Percentiles rank a stretch among this genome's conserved stretches.
Evolutionary conservation across 1,140 invertebrate species (phyloP).

Genomic region (Procambarus clarkii): DNA sequence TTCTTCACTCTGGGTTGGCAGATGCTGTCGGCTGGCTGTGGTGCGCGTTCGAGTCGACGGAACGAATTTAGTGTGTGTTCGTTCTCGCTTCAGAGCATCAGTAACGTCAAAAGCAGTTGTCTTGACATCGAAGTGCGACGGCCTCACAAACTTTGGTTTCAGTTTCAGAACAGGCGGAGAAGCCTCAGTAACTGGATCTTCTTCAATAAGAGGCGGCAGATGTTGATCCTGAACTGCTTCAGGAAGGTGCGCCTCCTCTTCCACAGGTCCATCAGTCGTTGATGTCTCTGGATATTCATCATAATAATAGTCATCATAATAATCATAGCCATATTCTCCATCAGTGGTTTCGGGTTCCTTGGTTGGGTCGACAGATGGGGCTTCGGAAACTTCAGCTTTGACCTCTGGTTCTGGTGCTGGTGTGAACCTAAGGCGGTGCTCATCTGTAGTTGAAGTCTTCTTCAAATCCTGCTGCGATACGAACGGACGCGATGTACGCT

Average conservation of each 20-base stretch:
- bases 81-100: constrained; percentile 47
- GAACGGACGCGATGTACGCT: constrained; percentile 38
- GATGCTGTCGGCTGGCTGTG: neutral
- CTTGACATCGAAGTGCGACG: constrained; percentile 31
- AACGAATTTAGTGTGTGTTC: constrained; percentile 43
- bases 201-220: neutral
- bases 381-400: constrained; percentile 9
- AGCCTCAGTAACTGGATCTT: neutral
- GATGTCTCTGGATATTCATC: constrained; percentile 8
- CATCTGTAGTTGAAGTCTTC: constrained; percentile 19
- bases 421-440: constrained; percentile 43
- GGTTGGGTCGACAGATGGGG: constrained; percentile 6
- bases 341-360: constrained; percentile 5
- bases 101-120: constrained; percentile 53
- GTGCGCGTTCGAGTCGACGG: constrained; percentile 23
- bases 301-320: constrained; percentile 45
- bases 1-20: neutral
- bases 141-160: constrained; percentile 38
- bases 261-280: neutral
- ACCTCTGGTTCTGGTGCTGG: constrained; percentile 26
- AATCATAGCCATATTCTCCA: constrained; percentile 35
- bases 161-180: constrained; percentile 10
- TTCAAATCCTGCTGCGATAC: constrained; percentile 31
- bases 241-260: neutral
- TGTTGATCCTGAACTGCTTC: neutral